These are phyloP conservation scores for Tauraco erythrolophus DNA, from an alignment of 2,113 vertebrate genomes.

Conservation along the genomic window DNA sequence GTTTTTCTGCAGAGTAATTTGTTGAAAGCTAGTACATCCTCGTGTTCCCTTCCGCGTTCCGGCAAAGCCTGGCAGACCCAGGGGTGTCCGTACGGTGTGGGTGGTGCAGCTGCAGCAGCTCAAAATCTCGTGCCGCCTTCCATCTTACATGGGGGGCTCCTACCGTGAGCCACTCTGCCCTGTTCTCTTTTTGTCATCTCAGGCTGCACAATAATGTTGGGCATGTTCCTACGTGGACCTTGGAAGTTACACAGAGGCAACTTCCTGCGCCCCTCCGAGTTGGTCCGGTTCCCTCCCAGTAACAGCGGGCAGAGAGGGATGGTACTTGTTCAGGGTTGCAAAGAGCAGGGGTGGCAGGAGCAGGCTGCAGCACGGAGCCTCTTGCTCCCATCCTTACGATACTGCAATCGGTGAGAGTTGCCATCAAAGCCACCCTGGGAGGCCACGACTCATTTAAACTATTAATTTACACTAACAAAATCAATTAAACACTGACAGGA, in stretches of 20 bases:
- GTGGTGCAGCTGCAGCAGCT: background rate
- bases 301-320: fast-evolving
- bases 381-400: background rate
- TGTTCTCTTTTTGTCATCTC: background rate
- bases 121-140: background rate
- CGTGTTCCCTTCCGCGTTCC: fast-evolving
- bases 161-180: fast-evolving
- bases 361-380: background rate
- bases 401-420: background rate
- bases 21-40: background rate
- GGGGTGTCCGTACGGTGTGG: background rate
- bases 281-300: background rate
- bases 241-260: background rate
- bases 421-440: conserved; percentile 10
- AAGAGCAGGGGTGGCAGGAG: background rate
- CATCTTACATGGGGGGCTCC: fast-evolving
- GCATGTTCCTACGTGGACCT: fast-evolving
- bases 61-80: fast-evolving
- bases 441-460: conserved; percentile 15
- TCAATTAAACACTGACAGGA: conserved; percentile 39
- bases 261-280: background rate
- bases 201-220: background rate
- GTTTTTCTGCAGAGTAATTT: background rate
- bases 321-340: background rate
- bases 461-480: conserved; percentile 37